A percentile compares a stretch with the other conserved stretches of the same genome.
Conservation (phyloP, 2,797 vertebrate genomes). For the Pseudocheirus occidentalis region DNA sequence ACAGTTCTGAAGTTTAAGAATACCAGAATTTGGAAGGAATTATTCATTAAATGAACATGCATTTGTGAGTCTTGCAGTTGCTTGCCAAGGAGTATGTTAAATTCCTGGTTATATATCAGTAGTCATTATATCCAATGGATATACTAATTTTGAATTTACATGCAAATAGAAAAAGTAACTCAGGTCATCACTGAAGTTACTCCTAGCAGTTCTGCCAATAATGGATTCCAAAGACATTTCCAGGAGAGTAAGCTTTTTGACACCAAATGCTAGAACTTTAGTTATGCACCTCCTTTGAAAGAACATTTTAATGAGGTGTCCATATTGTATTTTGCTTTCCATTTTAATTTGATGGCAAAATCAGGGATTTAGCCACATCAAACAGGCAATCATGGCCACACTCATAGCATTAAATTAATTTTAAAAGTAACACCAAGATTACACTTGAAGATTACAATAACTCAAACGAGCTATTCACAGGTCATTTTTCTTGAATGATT, state of each 20-base stretch:
- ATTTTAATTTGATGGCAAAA: background rate
- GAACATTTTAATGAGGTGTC: background rate
- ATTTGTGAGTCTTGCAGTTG: background rate
- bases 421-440: background rate
- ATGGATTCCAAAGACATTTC: slow-evolving; percentile 20
- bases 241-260: slow-evolving; percentile 15
- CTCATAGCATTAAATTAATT: background rate
- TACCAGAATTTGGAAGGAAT: background rate
- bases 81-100: slow-evolving; percentile 23
- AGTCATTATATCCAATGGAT: slow-evolving; percentile 1
- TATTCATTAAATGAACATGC: background rate
- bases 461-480: background rate
- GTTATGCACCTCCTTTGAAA: slow-evolving; percentile 9
- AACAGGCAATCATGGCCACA: background rate
- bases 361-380: background rate
- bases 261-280: background rate
- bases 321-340: background rate
- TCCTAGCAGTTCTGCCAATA: background rate
- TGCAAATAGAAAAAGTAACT: slow-evolving; percentile 27
- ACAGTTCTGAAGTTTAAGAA: background rate
- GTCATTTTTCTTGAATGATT: background rate
- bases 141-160: slow-evolving; percentile 34
- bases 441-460: background rate
- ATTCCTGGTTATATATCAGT: background rate
- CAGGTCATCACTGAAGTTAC: background rate